phyloP scores from a whole-genome alignment of 2,888 invertebrate species.

The Blomia tropicalis region DNA sequence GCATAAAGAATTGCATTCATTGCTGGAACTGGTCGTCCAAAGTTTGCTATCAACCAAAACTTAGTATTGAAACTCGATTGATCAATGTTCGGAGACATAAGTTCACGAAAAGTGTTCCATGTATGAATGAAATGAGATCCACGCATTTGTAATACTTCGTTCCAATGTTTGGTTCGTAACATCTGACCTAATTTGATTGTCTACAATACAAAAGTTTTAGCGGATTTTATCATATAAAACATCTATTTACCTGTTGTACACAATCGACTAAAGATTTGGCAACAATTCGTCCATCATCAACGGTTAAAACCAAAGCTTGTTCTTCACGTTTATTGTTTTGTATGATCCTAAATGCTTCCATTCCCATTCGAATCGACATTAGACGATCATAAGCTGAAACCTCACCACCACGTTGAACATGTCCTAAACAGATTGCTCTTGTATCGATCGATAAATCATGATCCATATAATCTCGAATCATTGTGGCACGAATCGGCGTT shows the following conservation, averaged over 20 bases:
- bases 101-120: conserved; percentile 6
- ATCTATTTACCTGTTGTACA: neutral
- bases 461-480: conserved; percentile 66
- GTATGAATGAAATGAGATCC: neutral
- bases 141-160: neutral
- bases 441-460: conserved; percentile 86
- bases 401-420: conserved; percentile 94
- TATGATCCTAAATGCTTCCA: conserved; percentile 60
- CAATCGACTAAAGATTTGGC: neutral
- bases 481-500: conserved; percentile 76
- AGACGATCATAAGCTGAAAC: conserved; percentile 97
- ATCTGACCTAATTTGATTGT: neutral
- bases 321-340: neutral
- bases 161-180: neutral
- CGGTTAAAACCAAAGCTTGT: neutral
- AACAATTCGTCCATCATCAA: neutral
- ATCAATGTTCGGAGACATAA: neutral
- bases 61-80: neutral
- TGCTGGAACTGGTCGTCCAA: conserved; percentile 95
- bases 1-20: conserved; percentile 98
- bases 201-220: neutral
- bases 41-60: conserved; percentile 59
- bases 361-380: conserved; percentile 94
- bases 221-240: neutral
- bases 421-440: conserved; percentile 88